Evolutionary conservation across 1,140 invertebrate genomes (phyloP).

Genomic region (Octopus sinensis): DNA sequence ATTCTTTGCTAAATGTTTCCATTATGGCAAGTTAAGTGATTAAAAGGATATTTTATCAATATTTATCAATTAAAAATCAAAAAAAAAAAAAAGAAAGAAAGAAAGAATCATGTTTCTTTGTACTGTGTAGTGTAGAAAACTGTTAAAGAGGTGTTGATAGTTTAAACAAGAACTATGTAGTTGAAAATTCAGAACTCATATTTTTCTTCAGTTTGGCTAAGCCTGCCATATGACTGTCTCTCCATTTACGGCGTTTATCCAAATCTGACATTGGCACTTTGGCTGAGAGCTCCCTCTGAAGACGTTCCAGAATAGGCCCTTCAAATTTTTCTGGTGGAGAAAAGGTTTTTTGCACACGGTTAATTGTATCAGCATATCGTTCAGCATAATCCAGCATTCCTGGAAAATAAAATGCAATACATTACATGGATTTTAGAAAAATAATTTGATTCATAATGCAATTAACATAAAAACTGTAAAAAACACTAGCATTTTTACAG

Average conservation of each 20-base stretch:
- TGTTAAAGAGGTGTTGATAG: no score
- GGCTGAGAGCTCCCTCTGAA: constrained; percentile 63
- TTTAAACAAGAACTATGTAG: no score
- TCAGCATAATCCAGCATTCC: constrained; percentile 72
- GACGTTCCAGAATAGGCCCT: constrained; percentile 50
- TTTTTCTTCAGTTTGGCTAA: constrained; percentile 76
- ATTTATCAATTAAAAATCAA: no score
- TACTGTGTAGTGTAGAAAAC: no score
- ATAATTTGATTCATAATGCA: neutral
- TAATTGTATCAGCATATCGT: constrained; percentile 75
- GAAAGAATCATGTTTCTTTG: no score
- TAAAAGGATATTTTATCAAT: no score
- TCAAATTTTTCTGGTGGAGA: constrained; percentile 74
- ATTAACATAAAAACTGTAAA: neutral
- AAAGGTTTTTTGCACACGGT: constrained; percentile 73
- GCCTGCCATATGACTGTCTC: constrained; percentile 77
- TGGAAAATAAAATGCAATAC: constrained; percentile 40
- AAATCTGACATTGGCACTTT: constrained; percentile 73
- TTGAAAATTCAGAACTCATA: neutral
- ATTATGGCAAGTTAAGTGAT: no score
- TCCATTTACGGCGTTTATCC: constrained; percentile 72
- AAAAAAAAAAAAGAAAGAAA: no score
- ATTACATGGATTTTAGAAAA: neutral
- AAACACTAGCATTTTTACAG: neutral
- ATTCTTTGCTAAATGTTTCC: no score